Evolutionary conservation across 2,888 invertebrate species (phyloP).

Genomic region (Chorisops tibialis): DNA sequence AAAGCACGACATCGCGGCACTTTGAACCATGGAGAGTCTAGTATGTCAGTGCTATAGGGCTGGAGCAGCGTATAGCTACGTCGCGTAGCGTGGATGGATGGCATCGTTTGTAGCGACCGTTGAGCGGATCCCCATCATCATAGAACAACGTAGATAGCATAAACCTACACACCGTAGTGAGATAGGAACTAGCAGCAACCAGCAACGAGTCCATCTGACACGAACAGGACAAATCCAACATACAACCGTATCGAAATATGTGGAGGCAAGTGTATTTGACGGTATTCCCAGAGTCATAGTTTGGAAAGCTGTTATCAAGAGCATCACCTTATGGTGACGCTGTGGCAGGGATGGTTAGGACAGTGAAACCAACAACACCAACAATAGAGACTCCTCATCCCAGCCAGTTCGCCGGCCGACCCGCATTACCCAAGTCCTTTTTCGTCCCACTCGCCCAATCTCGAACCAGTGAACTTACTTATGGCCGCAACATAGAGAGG

Average conservation of each 20-base stretch:
- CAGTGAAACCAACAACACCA: slow-evolving; percentile 11
- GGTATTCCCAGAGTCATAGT: slow-evolving; percentile 29
- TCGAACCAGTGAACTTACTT: slow-evolving; percentile 18
- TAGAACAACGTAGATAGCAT: slow-evolving; percentile 26
- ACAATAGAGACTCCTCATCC: slow-evolving; percentile 10
- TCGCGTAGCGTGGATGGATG: not conserved
- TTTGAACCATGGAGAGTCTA: slow-evolving; percentile 37
- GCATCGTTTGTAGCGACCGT: slow-evolving; percentile 2
- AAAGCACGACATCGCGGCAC: slow-evolving; percentile 42
- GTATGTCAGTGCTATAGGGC: slow-evolving; percentile 11
- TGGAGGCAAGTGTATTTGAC: slow-evolving; percentile 26
- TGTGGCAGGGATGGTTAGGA: slow-evolving; percentile 30
- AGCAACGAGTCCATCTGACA: slow-evolving; percentile 38
- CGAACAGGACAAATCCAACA: slow-evolving; percentile 35
- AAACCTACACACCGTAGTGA: slow-evolving; percentile 32
- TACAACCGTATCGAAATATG: slow-evolving; percentile 3
- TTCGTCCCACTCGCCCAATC: slow-evolving; percentile 11
- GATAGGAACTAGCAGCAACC: slow-evolving; percentile 37
- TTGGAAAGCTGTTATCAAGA: slow-evolving; percentile 34
- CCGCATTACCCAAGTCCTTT: slow-evolving; percentile 5
- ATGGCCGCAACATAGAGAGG: not conserved
- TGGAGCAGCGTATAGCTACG: not conserved
- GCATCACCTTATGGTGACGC: slow-evolving; percentile 34
- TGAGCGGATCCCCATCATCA: slow-evolving; percentile 11
- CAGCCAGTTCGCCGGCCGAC: not conserved